Evolutionary conservation across 2,113 vertebrate genomes (phyloP).

Genomic region (Origma solitaria): DNA sequence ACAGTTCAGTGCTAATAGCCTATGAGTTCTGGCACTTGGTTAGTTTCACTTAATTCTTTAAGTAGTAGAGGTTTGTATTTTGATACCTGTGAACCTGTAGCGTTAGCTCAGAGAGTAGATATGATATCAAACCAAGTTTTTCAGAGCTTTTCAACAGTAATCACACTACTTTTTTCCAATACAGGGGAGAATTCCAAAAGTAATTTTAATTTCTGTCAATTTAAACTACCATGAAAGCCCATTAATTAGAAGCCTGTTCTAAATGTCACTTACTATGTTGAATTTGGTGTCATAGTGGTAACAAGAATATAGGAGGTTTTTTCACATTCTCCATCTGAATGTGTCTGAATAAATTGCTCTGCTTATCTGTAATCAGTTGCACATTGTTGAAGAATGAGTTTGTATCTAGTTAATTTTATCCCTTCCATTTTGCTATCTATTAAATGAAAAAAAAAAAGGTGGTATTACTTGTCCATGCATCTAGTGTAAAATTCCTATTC

Average conservation of each 20-base stretch:
- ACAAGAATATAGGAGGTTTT: neutral
- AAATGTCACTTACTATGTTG: neutral
- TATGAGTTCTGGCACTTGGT: neutral
- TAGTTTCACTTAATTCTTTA: neutral
- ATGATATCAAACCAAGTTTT: neutral
- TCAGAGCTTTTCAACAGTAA: neutral
- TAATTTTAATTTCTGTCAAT: neutral
- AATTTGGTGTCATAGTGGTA: neutral
- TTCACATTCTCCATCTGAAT: neutral
- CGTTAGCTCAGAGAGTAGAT: neutral
- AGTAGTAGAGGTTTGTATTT: neutral
- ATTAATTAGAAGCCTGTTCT: neutral
- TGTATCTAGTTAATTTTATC: neutral
- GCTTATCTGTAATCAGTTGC: neutral
- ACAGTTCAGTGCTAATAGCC: neutral
- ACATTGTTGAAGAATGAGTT: neutral
- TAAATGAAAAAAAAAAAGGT: neutral
- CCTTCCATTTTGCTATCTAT: neutral
- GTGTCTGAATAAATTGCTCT: neutral
- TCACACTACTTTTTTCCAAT: neutral
- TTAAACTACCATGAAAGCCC: neutral
- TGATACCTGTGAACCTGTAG: neutral
- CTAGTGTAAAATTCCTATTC: neutral
- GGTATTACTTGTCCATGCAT: neutral
- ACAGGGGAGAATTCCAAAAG: neutral